Percentiles rank a stretch among this genome's conserved stretches.
phyloP scores from a whole-genome alignment of 1,140 invertebrate species.

The Tetramorium alpestre region DNA sequence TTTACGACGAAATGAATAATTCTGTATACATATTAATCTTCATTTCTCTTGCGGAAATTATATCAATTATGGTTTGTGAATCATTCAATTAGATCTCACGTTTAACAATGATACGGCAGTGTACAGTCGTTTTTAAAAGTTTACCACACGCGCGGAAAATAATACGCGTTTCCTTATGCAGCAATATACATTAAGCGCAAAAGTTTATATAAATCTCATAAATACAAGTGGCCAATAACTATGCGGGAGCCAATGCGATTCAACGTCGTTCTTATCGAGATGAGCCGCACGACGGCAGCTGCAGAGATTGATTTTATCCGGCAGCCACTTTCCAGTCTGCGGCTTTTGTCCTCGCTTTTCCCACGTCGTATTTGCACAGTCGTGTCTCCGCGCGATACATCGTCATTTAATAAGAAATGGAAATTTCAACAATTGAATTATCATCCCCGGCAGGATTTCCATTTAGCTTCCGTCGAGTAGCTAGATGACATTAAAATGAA shows the following conservation, averaged over 20 bases:
- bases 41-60: neutral
- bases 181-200: neutral
- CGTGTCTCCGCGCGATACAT: constrained; percentile 24
- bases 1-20: neutral
- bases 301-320: constrained; percentile 55
- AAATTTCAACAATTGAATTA: constrained; percentile 54
- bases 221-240: constrained; percentile 39
- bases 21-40: neutral
- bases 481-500: constrained; percentile 52
- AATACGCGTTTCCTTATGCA: neutral
- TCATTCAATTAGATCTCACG: neutral
- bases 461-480: constrained; percentile 27
- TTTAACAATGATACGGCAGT: neutral
- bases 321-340: neutral
- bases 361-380: constrained; percentile 22
- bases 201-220: constrained; percentile 26
- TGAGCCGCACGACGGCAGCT: constrained; percentile 20
- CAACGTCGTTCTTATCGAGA: constrained; percentile 14
- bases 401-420: constrained; percentile 54
- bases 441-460: neutral
- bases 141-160: neutral
- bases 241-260: constrained; percentile 37
- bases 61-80: constrained; percentile 11
- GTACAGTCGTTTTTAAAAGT: neutral
- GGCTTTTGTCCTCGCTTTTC: constrained; percentile 29